Evolutionary conservation across 2,797 vertebrate species (phyloP), one percentile per base, ranked within the genome.

Genomic region (Jordanella pulchra): DNA sequence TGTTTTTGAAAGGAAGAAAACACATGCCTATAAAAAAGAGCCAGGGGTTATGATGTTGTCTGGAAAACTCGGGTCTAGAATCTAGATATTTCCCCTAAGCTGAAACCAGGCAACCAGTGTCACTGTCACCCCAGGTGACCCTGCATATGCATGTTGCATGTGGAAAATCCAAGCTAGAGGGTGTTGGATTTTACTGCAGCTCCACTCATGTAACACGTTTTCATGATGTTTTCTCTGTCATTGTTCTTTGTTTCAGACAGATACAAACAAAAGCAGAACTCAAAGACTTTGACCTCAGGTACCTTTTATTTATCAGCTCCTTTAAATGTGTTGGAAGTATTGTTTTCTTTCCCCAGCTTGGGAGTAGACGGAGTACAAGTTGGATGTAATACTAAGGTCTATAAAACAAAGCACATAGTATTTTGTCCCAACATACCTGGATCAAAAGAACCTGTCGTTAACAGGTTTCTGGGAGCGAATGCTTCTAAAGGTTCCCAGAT

Each of bases 191-290:
- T 64, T 67, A 15, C 45, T 82, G 51, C 70, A 75, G 50, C 68
- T 72, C 70, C 65, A 63, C 58, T 28, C 77, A 73, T 86, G 82
- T 42, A 45, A 72, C 89, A 84, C 90, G 87, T 82, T 84, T 80
- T 86, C 72, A 93, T 74, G 50, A 67, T 72, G 63, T 75, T 81
- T 77, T 35, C 72, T 65, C 12, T 61, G 47, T 39, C 64, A 27
- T 67, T 63, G 91, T 91, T 90, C 84, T 92, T 93, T 89, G 81
- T 95, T 96, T 94, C 93, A 95, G 95, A 96, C 94, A 96, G 94
- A 97, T 95, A 96, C 94, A 96, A 96, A 96, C 95, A 94, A 95
- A 97, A 95, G 91, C 93, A 94, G 94, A 96, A 95, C 90, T 94
- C 95, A 91, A 95, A 96, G 93, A 92, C 94, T 86, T 93, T 93